phyloP scores from a whole-genome alignment of 2,113 vertebrate species.

The Leucoraja erinaceus region DNA sequence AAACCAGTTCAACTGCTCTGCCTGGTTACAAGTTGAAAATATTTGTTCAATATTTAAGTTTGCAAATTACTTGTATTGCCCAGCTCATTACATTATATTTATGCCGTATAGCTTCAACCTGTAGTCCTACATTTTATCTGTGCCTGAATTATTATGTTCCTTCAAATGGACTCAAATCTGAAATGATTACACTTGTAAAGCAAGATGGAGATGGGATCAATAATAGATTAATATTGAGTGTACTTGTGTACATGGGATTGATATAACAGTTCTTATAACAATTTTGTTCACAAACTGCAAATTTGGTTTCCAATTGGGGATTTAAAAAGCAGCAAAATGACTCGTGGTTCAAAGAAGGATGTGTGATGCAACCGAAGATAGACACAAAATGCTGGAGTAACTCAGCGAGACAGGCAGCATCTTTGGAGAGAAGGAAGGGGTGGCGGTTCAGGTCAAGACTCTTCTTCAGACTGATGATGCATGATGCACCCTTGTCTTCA shows the following conservation, averaged over 20 bases:
- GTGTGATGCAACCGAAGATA: not conserved
- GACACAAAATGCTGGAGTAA: no score
- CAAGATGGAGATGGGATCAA: no score
- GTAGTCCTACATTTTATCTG: not conserved
- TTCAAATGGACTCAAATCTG: not conserved
- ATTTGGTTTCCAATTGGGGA: not conserved
- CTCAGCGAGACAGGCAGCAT: no score
- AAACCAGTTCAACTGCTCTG: not conserved
- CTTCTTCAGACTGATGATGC: no score
- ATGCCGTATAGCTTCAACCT: not conserved
- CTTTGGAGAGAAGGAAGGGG: no score
- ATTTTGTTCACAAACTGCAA: not conserved
- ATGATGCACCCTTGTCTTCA: not conserved
- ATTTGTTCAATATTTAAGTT: not conserved
- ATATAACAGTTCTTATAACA: not conserved
- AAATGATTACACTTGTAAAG: not conserved
- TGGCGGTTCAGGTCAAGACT: no score
- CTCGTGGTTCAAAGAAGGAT: not conserved
- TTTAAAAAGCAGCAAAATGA: not conserved
- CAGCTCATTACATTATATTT: not conserved
- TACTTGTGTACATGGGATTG: not conserved
- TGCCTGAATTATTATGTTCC: not conserved
- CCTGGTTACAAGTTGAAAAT: not conserved
- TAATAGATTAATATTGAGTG: no score
- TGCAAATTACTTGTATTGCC: not conserved